Base-by-base conservation (phyloP, 2,888 invertebrate genomes). In the Serripes groenlandicus region DNA sequence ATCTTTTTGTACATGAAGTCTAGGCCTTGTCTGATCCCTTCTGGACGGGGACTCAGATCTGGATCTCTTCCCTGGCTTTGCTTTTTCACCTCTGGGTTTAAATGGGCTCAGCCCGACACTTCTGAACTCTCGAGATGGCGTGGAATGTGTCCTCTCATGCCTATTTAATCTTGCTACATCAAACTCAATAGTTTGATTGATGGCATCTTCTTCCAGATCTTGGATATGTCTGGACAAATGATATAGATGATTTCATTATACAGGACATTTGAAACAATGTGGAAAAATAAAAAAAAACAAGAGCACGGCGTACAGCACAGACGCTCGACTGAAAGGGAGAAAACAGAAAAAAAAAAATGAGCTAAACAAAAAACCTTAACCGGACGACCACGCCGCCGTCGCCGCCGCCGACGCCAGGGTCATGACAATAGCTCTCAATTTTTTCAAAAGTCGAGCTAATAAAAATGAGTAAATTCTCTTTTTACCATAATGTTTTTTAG, bases 121-220 rank as follows among this genome's bases (percentile, higher is more conserved):
- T 1, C 87, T 74, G 34, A 88, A 82, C 73, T 86, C 78, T 32
- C 83, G 74, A 30, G 90, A 85, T 15, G 92, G 92, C 2, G 92
- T 92, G 58, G 92, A 92, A 74, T 92, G 92, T 4, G 89, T 90
- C 62, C 91, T 83, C 71, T 90, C 92, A 35, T 89, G 85, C 23
- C 86, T 84, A 70, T 91, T 90, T 23, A 90, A 85, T 18, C 90
- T 81, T 7, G 87, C 86, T 0, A 90, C 87, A 75, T 91, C 90
- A 89, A 90, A 91, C 70, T 91, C 90, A 30, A 92, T 86, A 5
- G 90, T 83, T 56, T 88, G 82, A 35, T 90, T 88, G n/a, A 88
- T 88, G 7, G 85, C 86, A 37, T 86, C 88, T 34, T 84, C 87
- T 66, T 89, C 89, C n/a, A 90, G 70, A 49, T 81, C 72, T 23